These are phyloP conservation scores for Notarius lentiginosus DNA, from an alignment of 2,113 vertebrate species.

Conservation along the genomic window DNA sequence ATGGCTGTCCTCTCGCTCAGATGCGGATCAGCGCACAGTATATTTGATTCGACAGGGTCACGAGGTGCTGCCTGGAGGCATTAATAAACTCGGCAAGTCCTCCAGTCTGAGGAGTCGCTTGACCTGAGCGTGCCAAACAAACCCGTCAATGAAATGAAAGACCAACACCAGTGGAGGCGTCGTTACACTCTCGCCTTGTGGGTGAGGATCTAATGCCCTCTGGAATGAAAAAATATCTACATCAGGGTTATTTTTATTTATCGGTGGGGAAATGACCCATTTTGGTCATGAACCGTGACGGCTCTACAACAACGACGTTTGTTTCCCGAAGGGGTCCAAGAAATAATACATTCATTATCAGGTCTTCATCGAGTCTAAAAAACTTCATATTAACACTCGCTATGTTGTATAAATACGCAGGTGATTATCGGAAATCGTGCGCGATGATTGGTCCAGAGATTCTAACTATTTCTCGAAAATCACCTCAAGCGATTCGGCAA, in stretches of 20 bases:
- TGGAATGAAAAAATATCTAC: background rate
- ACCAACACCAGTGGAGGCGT: constrained; percentile 34
- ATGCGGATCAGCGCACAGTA: constrained; percentile 55
- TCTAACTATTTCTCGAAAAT: no score
- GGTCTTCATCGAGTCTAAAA: background rate
- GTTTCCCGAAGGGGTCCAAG: background rate
- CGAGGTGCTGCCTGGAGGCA: constrained; percentile 51
- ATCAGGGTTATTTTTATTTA: background rate
- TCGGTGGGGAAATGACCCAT: background rate
- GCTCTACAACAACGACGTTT: background rate
- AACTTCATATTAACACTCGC: background rate
- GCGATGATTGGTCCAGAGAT: no score
- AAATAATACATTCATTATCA: background rate
- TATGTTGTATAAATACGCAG: no score
- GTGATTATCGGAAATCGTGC: no score
- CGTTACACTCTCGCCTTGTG: constrained; percentile 6
- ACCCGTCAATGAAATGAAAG: constrained; percentile 51
- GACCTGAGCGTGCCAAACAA: constrained; percentile 51
- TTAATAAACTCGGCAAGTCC: constrained; percentile 57
- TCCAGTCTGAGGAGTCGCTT: constrained; percentile 41
- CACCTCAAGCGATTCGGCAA: no score
- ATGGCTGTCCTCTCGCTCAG: constrained; percentile 43
- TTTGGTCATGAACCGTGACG: background rate
- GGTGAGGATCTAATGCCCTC: background rate
- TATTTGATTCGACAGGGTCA: constrained; percentile 58